Evolutionary conservation across 2,888 invertebrate species (phyloP).

Genomic region (Orthosia gracilis): DNA sequence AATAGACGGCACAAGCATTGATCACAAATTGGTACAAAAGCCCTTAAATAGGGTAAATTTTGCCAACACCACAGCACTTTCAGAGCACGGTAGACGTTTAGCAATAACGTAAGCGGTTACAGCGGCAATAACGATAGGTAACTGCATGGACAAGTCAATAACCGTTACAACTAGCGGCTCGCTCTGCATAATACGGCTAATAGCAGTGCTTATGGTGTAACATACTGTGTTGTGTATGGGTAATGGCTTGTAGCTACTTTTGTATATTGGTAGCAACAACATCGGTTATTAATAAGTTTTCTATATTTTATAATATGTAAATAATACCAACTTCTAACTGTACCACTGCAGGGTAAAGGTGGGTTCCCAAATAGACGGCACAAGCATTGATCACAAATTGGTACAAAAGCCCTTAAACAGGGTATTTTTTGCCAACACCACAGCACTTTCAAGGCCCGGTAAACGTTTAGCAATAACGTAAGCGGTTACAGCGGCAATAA

Average conservation of each 20-base stretch:
- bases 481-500: slow-evolving; percentile 65
- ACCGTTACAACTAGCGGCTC: slow-evolving; percentile 61
- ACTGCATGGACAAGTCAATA: slow-evolving; percentile 67
- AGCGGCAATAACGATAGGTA: slow-evolving; percentile 65
- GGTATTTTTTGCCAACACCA: slow-evolving; percentile 34
- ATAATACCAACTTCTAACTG: too few relatives aligned
- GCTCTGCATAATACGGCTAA: slow-evolving; percentile 62
- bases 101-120: slow-evolving; percentile 65
- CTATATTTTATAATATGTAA: too few relatives aligned
- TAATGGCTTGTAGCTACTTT: slow-evolving; percentile 21
- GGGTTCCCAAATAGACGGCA: too few relatives aligned
- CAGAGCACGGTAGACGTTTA: slow-evolving; percentile 47
- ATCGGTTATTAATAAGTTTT: neutral
- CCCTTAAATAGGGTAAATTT: slow-evolving; percentile 48
- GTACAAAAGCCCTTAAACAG: slow-evolving; percentile 37
- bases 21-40: slow-evolving; percentile 24
- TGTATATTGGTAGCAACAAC: neutral
- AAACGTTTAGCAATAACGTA: slow-evolving; percentile 62
- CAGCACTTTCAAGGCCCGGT: slow-evolving; percentile 31
- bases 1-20: too few relatives aligned
- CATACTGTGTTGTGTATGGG: slow-evolving; percentile 23
- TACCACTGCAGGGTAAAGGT: too few relatives aligned
- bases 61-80: slow-evolving; percentile 17
- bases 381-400: too few relatives aligned
- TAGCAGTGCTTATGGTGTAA: slow-evolving; percentile 40